A percentile compares a stretch with the other conserved stretches of the same genome.
Evolutionary conservation across 2,797 vertebrate genomes (phyloP).

Genomic region (Myotis pilosus): DNA sequence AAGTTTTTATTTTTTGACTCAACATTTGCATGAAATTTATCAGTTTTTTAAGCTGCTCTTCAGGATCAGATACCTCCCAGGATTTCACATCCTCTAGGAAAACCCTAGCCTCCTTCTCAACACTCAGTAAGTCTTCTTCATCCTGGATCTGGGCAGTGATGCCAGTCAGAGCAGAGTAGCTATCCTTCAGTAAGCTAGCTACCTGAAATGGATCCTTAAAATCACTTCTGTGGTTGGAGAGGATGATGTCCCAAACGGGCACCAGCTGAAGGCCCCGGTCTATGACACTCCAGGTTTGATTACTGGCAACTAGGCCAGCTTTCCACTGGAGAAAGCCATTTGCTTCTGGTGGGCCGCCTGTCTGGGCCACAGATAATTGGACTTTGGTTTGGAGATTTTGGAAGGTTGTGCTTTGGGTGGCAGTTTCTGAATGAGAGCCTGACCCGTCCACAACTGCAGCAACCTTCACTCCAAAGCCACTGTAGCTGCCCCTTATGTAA

Average conservation of each 20-base stretch:
- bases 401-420: fast-evolving
- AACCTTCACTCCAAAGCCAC: fast-evolving
- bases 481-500: background rate
- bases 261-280: constrained; percentile 76
- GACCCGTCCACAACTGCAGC: fast-evolving
- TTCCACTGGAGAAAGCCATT: constrained; percentile 77
- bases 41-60: constrained; percentile 62
- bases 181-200: constrained; percentile 56
- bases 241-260: constrained; percentile 82
- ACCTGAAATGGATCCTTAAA: constrained; percentile 69
- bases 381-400: background rate
- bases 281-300: constrained; percentile 80
- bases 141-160: fast-evolving
- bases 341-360: constrained; percentile 75
- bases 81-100: constrained; percentile 61
- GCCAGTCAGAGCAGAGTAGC: constrained; percentile 40
- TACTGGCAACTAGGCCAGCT: constrained; percentile 66
- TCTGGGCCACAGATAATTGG: constrained; percentile 67
- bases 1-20: background rate
- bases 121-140: constrained; percentile 64
- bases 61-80: constrained; percentile 59
- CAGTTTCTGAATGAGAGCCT: background rate
- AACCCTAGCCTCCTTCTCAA: constrained; percentile 38
- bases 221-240: constrained; percentile 68
- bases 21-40: constrained; percentile 68